Base-by-base conservation (phyloP, 2,888 invertebrate species). In the Ormyrus labotus region DNA sequence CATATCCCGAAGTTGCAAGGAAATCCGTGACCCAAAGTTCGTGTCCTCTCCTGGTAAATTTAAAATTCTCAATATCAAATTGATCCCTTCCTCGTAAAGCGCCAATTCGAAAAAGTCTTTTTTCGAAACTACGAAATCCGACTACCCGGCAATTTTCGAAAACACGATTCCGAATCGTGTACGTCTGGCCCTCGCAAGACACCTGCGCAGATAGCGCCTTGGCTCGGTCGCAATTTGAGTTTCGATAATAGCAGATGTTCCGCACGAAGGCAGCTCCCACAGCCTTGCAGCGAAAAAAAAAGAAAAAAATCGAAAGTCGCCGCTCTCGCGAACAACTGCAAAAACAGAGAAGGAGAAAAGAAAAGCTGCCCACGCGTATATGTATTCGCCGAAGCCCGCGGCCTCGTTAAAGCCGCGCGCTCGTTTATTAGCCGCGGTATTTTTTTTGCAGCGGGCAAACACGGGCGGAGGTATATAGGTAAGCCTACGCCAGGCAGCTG, bases 241-340 rank as follows among this genome's bases (percentile, higher is more conserved):
- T 71, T 71, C 63, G 57, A 64, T 70, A 70, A 77, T 70, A 65
- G 51, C 71, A 65, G 64, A 53, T 77, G 65, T 69, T 77, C 11
- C 10, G 9, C 45, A 4, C 34, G 34, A 34, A 34, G 34, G 34
- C 4, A 34, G 34, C 34, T 34, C 34, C 34, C 34, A 4, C 4
- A 34, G 34, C 34, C 34, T 34, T 34, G 34, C 34, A 34, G 34
- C 34, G 34, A 34, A 61, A 70, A 19, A 19, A 19, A 19, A 19
- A 19, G 1, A 19, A 1, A 19, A 69, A 13, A 48, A 50, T 45
- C 61, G 11, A 48, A 76, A 34, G 2, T 34, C 34, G 34, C 34
- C 34, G 34, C 34, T n/a, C 19, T 34, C 34, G 34, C 34, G 34
- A 34, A 8, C 45, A 45, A 69, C 34, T 6, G 11, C 11, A 13